phyloP scores from a whole-genome alignment of 2,888 invertebrate species.

The Ellobium chinense region DNA sequence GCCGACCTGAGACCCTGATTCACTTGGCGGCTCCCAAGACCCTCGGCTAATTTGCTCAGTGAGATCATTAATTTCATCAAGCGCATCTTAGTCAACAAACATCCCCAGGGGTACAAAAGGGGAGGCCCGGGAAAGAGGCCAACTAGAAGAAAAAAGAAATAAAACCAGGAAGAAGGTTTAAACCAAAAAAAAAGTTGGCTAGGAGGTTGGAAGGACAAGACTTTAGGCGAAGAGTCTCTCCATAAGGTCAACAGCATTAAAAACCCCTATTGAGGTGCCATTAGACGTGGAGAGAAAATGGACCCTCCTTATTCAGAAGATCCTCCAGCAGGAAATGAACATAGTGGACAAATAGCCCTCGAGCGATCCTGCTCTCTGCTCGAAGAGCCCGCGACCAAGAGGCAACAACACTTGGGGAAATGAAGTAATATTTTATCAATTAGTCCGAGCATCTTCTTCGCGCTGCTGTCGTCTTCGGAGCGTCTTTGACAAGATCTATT shows the following conservation, averaged over 20 bases:
- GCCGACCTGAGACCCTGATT: conserved; percentile 8
- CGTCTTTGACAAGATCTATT: conserved; percentile 4
- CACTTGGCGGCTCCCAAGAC: conserved; percentile 19
- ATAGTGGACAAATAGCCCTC: conserved; percentile 42
- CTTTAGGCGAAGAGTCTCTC: not conserved
- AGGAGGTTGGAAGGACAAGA: not conserved
- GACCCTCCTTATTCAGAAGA: conserved; percentile 22
- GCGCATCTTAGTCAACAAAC: conserved; percentile 42
- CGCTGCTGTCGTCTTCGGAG: conserved; percentile 18
- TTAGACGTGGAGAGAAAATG: conserved; percentile 33
- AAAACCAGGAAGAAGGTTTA: not conserved
- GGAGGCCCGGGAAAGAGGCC: not conserved
- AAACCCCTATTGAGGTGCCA: conserved; percentile 18
- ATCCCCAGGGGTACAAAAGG: conserved; percentile 8
- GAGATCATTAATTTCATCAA: conserved; percentile 45
- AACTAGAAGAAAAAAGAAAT: not conserved
- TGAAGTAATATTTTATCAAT: conserved; percentile 50
- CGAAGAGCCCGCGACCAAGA: conserved; percentile 4
- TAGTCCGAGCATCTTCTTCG: conserved; percentile 32
- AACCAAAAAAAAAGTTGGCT: not conserved
- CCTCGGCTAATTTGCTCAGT: conserved; percentile 37
- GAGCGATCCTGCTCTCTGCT: not conserved
- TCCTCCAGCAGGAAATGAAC: conserved; percentile 39
- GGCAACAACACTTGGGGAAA: conserved; percentile 33
- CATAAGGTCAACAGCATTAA: conserved; percentile 37